Base-by-base conservation (phyloP, 1,140 invertebrate species). In the Micrasema longulum region DNA sequence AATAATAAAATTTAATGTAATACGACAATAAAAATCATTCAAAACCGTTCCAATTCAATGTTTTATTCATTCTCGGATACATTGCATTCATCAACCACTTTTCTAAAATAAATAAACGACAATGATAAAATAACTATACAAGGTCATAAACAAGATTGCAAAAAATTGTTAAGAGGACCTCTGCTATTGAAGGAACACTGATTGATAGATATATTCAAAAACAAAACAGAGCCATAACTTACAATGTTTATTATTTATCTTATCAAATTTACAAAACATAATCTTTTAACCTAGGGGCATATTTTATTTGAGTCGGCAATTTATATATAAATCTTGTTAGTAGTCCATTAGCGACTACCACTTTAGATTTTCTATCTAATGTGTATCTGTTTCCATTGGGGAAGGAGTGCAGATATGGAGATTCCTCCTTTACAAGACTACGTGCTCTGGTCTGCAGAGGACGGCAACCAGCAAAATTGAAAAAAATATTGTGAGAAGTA, bases 291-390 rank as follows among this genome's bases (percentile, higher is more conserved):
- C 63, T 65, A 7, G 63, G 63, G 22, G 38, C 16, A 23, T 10
- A 12, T 48, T 57, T 64, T 26, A 26, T 75, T 57, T 64, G 62
- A 38, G 52, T 41, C 1, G 75, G 75, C 23, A 76, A 41, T 69
- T 67, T 76, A 55, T 76, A 76, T 53, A 73, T 76, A 41, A 76
- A 76, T 52, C 69, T 52, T 1, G 65, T 45, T 14, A 76, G 57
- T 14, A 71, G 38, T 26, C 75, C 75, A 43, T 73, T 73, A 5
- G 71, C 75, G 14, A 76, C 23, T 38, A 57, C 31, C 1, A 76
- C 38, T 18, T 64, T 73, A 1, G 70, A 12, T 55, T 73, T 76
- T 57, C 36, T 73, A 48, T 76, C 75, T 47, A 41, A 3, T 47
- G 47, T 63, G 31, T 72, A 72, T 35, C 62, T 76, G 45, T 70